Base-by-base conservation (phyloP, 2,113 vertebrate species). In the Corynorhinus townsendii region DNA sequence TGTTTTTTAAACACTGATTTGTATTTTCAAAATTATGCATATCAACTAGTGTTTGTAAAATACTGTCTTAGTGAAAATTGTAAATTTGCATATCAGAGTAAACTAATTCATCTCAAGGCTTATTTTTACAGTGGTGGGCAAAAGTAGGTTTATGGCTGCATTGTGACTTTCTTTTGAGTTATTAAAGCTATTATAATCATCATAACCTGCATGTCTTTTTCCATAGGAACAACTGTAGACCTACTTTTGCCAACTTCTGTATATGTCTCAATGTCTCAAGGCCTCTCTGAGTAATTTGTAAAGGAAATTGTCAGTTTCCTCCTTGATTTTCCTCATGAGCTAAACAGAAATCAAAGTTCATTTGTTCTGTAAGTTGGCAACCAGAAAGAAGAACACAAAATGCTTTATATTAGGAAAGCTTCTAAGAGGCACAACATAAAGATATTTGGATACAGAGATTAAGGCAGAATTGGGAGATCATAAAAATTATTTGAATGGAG, bases 51-150 rank as follows among this genome's bases (percentile, higher is more conserved):
- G 19, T 84, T 90, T 83, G 40, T 59, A 66, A 96, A 73, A 84
- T 91, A 75, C 24, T 66, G 0, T 38, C 28, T 30, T 30, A 43
- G 5, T 94, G 54, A 82, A 94, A 93, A 93, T 82, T 64, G 22
- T 49, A 88, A 86, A 83, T 49, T 19, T 96, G 6, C 17, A 94
- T 81, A 49, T 92, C 73, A 86, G n/a, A 59, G 86, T 92, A 72
- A 71, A 11, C 5, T 80, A 81, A 62, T 66, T 76, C 73, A 11
- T 10, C 40, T 84, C 77, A 62, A 33, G 54, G 28, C 1, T 75
- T 89, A 62, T 95, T 45, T 89, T 69, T 52, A 76, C 28, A 76
- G 15, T 15, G 38, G 7, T 30, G 15, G 72, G 40, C 40, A 30
- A 75, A 45, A 75, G 72, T 19, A 45, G 15, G 72, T 75, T 75